Conservation (phyloP, 1,140 invertebrate genomes). For the Radopholus similis region DNA sequence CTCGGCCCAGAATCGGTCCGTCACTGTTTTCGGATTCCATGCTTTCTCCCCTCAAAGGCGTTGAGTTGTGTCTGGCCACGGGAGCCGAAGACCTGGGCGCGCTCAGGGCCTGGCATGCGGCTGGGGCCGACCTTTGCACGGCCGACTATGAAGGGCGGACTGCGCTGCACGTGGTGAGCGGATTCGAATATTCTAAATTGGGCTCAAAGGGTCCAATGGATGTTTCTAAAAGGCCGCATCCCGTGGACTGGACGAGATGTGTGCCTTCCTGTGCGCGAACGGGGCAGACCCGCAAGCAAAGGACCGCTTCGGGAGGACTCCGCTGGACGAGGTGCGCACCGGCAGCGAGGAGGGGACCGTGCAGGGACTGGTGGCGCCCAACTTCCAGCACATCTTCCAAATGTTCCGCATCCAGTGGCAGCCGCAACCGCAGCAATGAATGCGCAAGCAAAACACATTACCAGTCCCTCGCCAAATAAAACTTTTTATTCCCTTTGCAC, state of each 20-base stretch:
- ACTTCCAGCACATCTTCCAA: constrained; percentile 13
- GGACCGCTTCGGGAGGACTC: constrained; percentile 42
- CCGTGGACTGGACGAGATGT: constrained; percentile 24
- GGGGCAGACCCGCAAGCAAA: constrained; percentile 21
- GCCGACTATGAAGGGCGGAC: constrained; percentile 56
- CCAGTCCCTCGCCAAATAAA: too few relatives aligned
- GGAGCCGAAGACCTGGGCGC: constrained; percentile 41
- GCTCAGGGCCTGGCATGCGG: constrained; percentile 51
- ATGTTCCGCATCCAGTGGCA: not conserved
- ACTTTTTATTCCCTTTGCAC: too few relatives aligned
- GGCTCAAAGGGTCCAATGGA: not conserved
- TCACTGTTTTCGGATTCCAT: not conserved
- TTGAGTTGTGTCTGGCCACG: constrained; percentile 54
- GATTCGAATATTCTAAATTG: constrained; percentile 16
- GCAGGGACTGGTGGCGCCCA: constrained; percentile 7
- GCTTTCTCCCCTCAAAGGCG: constrained; percentile 33
- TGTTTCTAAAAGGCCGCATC: constrained; percentile 26
- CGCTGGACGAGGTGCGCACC: constrained; percentile 18
- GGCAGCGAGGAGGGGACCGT: constrained; percentile 1
- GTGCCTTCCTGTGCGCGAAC: constrained; percentile 36
- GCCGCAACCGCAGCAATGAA: too few relatives aligned
- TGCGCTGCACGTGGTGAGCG: constrained; percentile 53
- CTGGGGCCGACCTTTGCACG: constrained; percentile 51
- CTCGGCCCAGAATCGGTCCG: constrained; percentile 42
- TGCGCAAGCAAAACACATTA: too few relatives aligned